A percentile compares a stretch with the other conserved stretches of the same genome.
Evolutionary conservation across 2,888 invertebrate genomes (phyloP).

Genomic region (Luperina nickerlii): DNA sequence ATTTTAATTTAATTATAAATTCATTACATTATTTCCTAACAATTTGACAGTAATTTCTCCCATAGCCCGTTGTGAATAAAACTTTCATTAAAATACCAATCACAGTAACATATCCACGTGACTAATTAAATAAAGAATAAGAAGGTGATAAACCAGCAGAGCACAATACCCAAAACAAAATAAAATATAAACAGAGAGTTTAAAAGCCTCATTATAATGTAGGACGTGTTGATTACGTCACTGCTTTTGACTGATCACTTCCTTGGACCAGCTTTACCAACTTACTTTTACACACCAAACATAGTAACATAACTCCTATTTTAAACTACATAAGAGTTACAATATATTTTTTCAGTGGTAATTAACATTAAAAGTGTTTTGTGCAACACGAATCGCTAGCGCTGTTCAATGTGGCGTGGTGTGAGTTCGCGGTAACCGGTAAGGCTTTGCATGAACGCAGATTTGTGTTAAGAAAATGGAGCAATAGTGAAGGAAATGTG

Average conservation of each 20-base stretch:
- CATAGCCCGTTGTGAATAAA: conserved; percentile 4
- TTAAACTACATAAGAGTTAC: neutral
- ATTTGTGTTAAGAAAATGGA: conserved; percentile 63
- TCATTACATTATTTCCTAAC: neutral
- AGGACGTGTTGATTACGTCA: conserved; percentile 78
- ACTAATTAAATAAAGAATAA: conserved; percentile 53
- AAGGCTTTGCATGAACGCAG: conserved; percentile 62
- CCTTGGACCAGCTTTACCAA: conserved; percentile 67
- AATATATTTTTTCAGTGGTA: neutral
- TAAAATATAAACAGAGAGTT: conserved; percentile 68
- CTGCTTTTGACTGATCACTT: conserved; percentile 80
- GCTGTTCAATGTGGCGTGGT: conserved; percentile 53
- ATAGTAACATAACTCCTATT: conserved; percentile 14
- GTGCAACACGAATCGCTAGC: conserved; percentile 65
- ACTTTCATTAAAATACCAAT: conserved; percentile 21
- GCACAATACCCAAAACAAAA: conserved; percentile 64
- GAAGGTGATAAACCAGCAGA: conserved; percentile 54
- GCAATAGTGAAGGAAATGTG: conserved; percentile 55
- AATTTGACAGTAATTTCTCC: neutral
- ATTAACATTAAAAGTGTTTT: conserved; percentile 54
- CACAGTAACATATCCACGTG: conserved; percentile 2
- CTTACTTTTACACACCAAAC: conserved; percentile 22
- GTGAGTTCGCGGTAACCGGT: conserved; percentile 47
- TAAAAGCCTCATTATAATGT: conserved; percentile 79
- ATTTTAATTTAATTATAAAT: too few species aligned